Base-by-base conservation (phyloP, 2,888 invertebrate species). In the Dryomyza anilis region DNA sequence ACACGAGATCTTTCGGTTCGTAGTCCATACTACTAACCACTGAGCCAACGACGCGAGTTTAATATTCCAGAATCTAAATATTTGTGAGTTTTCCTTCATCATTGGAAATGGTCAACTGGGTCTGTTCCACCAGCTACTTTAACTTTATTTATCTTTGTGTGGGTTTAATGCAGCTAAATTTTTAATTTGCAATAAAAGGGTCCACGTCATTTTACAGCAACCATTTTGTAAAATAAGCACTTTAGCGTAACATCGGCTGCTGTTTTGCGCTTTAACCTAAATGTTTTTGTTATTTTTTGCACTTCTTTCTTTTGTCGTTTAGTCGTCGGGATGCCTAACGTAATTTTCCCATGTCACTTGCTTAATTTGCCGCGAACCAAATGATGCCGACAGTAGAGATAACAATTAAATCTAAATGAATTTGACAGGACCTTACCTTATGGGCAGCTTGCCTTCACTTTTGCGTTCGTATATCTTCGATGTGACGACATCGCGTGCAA, bases 381-480 rank as follows among this genome's bases (percentile, higher is more conserved):
- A 58, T 58, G 58, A 30, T 25, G 16, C 8, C 10, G 46, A 45
- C 30, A 46, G 36, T n/a, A 55, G 39, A 46, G 53, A 36, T 59
- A 43, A 29, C 43, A 46, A 59, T 45, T 57, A 50, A 45, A 23
- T 45, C 46, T 60, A 30, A 6, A 23, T 48, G 23, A 25, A 25
- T 33, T 46, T 61, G 46, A 66, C 59, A 67, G 59, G 52, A 50
- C 14, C 67, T 74, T 75, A 91, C 85, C 91, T 86, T 66, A 91
- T 89, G 3, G 91, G 91, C 1, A 90, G 81, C 52, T 90, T 86
- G n/a, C 89, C 94, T 76, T 94, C 94, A 69, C 93, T 93, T 77
- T 94, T 94, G 39, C 94, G 86, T 78, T 94, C 94, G 77, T 94
- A 94, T n/a, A 94, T 89, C 74, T 92, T 92, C n/a, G 92, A 92